Evolutionary conservation across 2,888 invertebrate genomes (phyloP), one percentile per base, ranked within the genome.

Genomic region (Baronia brevicornis): DNA sequence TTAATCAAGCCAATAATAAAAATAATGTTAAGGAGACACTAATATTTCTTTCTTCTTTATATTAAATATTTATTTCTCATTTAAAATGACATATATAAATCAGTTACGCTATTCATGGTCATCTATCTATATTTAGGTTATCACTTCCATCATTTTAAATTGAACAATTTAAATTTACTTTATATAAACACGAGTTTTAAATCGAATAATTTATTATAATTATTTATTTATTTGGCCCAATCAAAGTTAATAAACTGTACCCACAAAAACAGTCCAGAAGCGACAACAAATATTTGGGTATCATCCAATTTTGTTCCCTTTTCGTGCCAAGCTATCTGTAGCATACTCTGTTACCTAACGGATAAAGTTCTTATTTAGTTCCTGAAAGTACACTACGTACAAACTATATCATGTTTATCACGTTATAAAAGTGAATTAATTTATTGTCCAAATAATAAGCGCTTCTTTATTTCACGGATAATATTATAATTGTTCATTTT

Each of bases 211-310:
- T n/a, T n/a, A n/a, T n/a, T n/a, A n/a, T n/a, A n/a, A n/a, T n/a
- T n/a, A n/a, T n/a, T n/a, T n/a, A n/a, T n/a, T n/a, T n/a, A n/a
- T n/a, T n/a, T n/a, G n/a, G n/a, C n/a, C n/a, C n/a, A n/a, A n/a
- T n/a, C n/a, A n/a, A 26, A 36, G 31, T 33, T 35, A 31, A 38
- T n/a, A 7, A 27, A 24, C 23, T 15, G 22, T 38, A 18, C 18
- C 29, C 27, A 25, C 31, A 33, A 38, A 41, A 44, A 41, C 32
- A 41, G 39, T 28, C 41, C 38, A 35, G 31, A 28, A 29, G 33
- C n/a, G n/a, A n/a, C n/a, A n/a, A n/a, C n/a, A n/a, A n/a, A n/a
- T 35, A 43, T 33, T 77, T 78, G 78, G 74, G 67, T 56, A 38
- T 39, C 52, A 56, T 72, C 78, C 77, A 78, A 79, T 48, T 55